phyloP scores from a whole-genome alignment of 2,113 vertebrate genomes.

The Percopsis transmontana region DNA sequence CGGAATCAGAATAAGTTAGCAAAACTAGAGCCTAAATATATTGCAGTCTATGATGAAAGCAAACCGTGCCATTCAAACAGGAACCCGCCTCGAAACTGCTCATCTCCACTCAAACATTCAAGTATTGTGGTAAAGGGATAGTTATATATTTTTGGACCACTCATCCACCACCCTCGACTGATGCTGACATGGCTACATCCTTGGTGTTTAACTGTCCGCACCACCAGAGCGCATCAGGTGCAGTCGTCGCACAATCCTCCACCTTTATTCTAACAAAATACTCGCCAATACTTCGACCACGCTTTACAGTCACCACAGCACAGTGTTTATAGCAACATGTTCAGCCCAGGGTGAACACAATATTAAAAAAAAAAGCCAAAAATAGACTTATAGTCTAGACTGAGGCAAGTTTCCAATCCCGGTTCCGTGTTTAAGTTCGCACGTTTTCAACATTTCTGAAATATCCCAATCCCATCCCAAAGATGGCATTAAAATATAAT shows the following conservation, averaged over 20 bases:
- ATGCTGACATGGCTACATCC: conserved; percentile 58
- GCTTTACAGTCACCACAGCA: conserved; percentile 17
- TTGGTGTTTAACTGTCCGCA: conserved; percentile 43
- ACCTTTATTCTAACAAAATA: conserved; percentile 33
- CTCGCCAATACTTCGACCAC: conserved; percentile 23
- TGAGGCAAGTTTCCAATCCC: too few species aligned
- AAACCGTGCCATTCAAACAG: not conserved
- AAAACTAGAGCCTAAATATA: not conserved
- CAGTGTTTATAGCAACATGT: conserved; percentile 4
- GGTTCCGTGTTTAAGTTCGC: too few species aligned
- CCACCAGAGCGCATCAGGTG: conserved; percentile 73
- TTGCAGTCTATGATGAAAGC: not conserved
- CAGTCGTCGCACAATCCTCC: conserved; percentile 40
- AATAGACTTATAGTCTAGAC: not conserved
- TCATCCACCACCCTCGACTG: conserved; percentile 26
- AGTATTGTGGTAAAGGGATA: not conserved
- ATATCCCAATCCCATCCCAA: conserved; percentile 6
- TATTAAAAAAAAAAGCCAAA: too few species aligned
- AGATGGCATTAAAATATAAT: conserved; percentile 19
- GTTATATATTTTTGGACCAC: conserved; percentile 18
- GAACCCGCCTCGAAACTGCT: not conserved
- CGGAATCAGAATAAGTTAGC: not conserved
- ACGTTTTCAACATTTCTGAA: too few species aligned
- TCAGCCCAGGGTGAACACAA: conserved; percentile 17
- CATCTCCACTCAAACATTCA: not conserved